Evolutionary conservation across 2,888 invertebrate genomes (phyloP), one percentile per base, ranked within the genome.

Genomic region (Eurytoma californica): DNA sequence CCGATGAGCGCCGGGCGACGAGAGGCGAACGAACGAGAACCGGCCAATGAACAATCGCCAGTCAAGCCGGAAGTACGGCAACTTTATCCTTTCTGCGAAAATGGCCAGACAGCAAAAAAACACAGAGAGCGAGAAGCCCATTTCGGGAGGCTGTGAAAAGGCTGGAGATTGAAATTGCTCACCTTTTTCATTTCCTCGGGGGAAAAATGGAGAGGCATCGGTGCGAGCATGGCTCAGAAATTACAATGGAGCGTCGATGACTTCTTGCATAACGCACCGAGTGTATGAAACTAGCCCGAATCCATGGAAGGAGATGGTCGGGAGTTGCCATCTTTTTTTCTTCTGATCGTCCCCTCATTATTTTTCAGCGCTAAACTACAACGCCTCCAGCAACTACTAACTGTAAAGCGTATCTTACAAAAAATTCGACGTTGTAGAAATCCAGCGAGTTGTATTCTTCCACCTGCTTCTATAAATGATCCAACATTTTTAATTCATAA

Each of bases 271-370:
- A 86, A 86, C 77, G 77, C 72, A 82, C 72, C 84, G 83, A 85
- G 82, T 85, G 86, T 87, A 88, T 86, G 87, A 87, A 87, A 87
- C 86, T 87, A 86, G 84, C 85, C 82, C 82, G 83, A 84, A 84
- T 86, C 86, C 86, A 86, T 83, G 79, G 84, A 84, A 83, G 79
- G 79, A 79, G 81, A 80, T 3, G 16, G 61, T 39, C 7, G 39
- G 5, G 39, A 39, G 39, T 39, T 39, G 39, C 39, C 39, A 39
- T 39, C 39, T 9, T 39, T 39, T 39, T 39, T 39, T 39, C 9
- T 39, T 39, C 39, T 9, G 39, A 39, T 39, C 39, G 39, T 39
- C 39, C 39, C 39, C 9, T 39, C 39, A 39, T 39, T 39, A 39
- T 39, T 39, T 39, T 39, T 39, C 39, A 39, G 39, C 9, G 9